Base-by-base conservation (phyloP, 2,888 invertebrate species). In the Tridacna gigas region DNA sequence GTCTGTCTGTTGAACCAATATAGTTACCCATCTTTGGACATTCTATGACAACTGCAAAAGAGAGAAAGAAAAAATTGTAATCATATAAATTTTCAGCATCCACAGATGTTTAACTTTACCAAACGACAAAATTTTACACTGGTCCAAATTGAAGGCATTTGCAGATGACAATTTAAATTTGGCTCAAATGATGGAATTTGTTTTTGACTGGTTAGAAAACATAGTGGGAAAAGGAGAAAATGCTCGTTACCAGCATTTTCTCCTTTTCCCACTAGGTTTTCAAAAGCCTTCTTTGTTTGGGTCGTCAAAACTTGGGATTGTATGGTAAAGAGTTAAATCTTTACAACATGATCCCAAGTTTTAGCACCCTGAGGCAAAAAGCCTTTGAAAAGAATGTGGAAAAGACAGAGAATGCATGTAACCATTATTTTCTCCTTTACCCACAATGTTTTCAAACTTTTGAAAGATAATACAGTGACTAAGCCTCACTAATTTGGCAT, bases 1-100 rank as follows among this genome's bases (percentile, higher is more conserved):
- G 51, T 71, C 13, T 71, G 71, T 71, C 25, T 9, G 56, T 51
- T n/a, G 47, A 9, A 20, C 51, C n/a, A 22, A 15, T 12, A 26
- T 71, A 25, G 4, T 47, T 15, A 13, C 9, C 51, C 71, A 71
- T 71, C 51, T 51, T 71, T n/a, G 3, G 0, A 71, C 71, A 71
- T 71, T 22, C 51, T 71, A 71, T 48, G 47, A 25, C 12, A 47
- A 22, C 71, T 71, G 51, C 48, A 71, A 51, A 51, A 13, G 47
- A 20, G 11, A 69, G n/a, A 20, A 22, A 37, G 67, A 25, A 3
- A 22, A 13, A 22, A 7, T 63, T 25, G 15, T 63, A n/a, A 63
- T 1, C 11, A 56, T 56, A 11, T 56, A 20, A 3, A 56, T 20
- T 56, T 56, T 56, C 20, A 56, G 5, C 56, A 15, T 20, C 5